Base-by-base conservation (phyloP, 2,888 invertebrate species). In the Eustalomyia histrio region DNA sequence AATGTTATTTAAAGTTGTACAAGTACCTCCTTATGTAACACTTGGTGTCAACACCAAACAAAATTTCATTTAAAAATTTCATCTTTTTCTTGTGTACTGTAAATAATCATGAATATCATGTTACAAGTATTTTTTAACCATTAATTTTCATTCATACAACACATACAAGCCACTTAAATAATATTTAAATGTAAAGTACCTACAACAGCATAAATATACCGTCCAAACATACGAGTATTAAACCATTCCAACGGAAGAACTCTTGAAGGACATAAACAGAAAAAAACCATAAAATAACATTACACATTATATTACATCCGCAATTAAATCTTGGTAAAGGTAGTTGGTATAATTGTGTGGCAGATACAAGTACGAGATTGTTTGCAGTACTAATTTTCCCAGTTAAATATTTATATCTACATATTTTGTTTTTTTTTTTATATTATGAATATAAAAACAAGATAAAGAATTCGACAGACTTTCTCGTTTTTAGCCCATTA, bases 41-140 rank as follows among this genome's bases (percentile, higher is more conserved):
- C 76, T 72, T 80, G 69, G n/a, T 73, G 73, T 76, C 82, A 83
- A 76, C 79, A 75, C 52, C 75, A 72, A 67, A 47, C 71, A 65
- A 75, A 67, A 52, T 69, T 47, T 50, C 33, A n/a, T 61, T 53
- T 14, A 35, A 24, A n/a, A 17, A 17, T 57, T 16, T 61, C 60
- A 55, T 67, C 33, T 69, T n/a, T 35, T 18, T 18, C 50, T 72
- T 47, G 2, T 39, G 29, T 29, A 6, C 29, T 53, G 39, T 67
- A n/a, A 39, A 68, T 18, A 68, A 68, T 55, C 53, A 68, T 33
- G 33, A 50, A 61, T 61, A 52, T 12, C 21, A 47, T 47, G n/a
- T n/a, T 47, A 9, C 24, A 8, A 14, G 18, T 39, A 39, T 55
- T 68, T 57, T n/a, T 43, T 57, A 57, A 17, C 33, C 21, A 24